Conservation (phyloP, 2,888 invertebrate species). For the Tubulanus polymorphus region DNA sequence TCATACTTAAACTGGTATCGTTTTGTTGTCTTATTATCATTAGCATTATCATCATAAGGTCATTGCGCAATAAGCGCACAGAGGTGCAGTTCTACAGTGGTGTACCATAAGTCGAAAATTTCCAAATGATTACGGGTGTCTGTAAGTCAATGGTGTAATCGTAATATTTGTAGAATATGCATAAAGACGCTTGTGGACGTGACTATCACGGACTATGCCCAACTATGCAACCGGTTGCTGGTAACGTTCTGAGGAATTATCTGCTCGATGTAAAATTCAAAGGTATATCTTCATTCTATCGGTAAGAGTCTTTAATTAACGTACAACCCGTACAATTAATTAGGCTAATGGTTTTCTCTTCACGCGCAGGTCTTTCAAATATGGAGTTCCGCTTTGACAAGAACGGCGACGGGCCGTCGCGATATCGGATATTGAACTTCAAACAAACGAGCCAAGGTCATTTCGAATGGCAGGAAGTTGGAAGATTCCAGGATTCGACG, state of each 20-base stretch:
- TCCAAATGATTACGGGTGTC: no score
- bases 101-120: no score
- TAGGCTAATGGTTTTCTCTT: no score
- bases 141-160: no score
- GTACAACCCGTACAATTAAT: background rate
- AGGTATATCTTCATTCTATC: slow-evolving; percentile 64
- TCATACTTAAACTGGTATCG: no score
- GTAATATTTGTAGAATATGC: no score
- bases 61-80: no score
- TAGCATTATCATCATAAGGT: no score
- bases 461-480: slow-evolving; percentile 46
- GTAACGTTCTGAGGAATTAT: slow-evolving; percentile 76
- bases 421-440: slow-evolving; percentile 94
- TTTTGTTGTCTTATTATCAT: no score
- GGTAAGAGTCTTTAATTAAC: background rate
- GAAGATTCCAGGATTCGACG: slow-evolving; percentile 33
- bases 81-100: no score
- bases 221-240: slow-evolving; percentile 85
- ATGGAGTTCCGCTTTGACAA: slow-evolving; percentile 85
- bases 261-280: slow-evolving; percentile 80
- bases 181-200: slow-evolving; percentile 72
- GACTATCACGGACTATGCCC: slow-evolving; percentile 71
- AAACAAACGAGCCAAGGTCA: slow-evolving; percentile 58
- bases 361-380: slow-evolving; percentile 74
- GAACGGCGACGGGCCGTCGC: slow-evolving; percentile 83